Conservation (phyloP, 2,113 vertebrate species). For the Laticauda laticaudata region DNA sequence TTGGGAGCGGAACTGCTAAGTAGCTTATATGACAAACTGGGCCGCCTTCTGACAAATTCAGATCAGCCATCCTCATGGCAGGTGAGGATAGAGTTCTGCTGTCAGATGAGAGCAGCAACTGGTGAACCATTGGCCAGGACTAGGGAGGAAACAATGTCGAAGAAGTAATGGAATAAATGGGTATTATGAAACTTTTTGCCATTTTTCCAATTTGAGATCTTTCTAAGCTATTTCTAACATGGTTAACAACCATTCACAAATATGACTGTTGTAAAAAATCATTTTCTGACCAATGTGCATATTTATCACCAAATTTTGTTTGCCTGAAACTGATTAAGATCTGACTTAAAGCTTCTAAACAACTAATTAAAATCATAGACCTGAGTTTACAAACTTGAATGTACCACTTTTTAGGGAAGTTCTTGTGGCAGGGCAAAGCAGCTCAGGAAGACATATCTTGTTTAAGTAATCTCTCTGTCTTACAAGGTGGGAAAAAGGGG, state of each 20-base stretch:
- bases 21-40: constrained; percentile 97
- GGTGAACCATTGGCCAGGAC: not conserved
- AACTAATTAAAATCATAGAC: not conserved
- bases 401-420: not conserved
- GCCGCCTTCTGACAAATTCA: constrained; percentile 88
- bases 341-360: not conserved
- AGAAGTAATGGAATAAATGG: not conserved
- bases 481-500: not conserved
- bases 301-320: not conserved
- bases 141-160: not conserved
- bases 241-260: not conserved
- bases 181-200: not conserved
- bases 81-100: constrained; percentile 69
- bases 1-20: constrained; percentile 96
- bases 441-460: not conserved
- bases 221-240: not conserved
- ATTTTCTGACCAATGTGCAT: not conserved
- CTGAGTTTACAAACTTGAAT: not conserved
- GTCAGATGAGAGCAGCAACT: not conserved
- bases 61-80: constrained; percentile 95
- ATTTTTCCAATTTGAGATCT: not conserved
- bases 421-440: not conserved
- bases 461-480: not conserved
- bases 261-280: not conserved
- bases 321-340: not conserved